A percentile compares a stretch with the other conserved stretches of the same genome.
phyloP scores from a whole-genome alignment of 2,113 vertebrate species.

The Phyllostomus discolor region DNA sequence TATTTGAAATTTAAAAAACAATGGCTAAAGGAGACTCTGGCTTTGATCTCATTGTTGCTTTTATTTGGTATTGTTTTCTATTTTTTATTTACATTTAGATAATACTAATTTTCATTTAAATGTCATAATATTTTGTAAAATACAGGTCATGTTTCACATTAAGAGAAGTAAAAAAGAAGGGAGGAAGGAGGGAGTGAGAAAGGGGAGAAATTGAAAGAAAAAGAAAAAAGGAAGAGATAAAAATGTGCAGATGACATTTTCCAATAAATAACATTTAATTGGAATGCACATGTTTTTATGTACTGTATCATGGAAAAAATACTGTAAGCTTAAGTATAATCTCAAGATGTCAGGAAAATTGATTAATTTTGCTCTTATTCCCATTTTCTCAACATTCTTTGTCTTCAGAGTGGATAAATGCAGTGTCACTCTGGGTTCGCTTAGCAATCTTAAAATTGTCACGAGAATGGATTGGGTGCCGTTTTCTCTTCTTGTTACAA shows the following conservation, averaged over 20 bases:
- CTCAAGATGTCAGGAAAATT: slow-evolving; percentile 49
- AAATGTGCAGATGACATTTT: not conserved
- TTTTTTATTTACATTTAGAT: not conserved
- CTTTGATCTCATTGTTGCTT: not conserved
- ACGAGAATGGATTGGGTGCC: slow-evolving; percentile 71
- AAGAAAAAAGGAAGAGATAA: not conserved
- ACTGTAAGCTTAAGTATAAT: slow-evolving; percentile 44
- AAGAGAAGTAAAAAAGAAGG: not conserved
- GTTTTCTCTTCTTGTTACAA: slow-evolving; percentile 74
- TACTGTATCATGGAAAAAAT: slow-evolving; percentile 26
- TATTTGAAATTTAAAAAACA: not conserved
- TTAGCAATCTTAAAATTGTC: slow-evolving; percentile 73
- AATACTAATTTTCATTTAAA: not conserved
- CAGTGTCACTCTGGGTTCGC: slow-evolving; percentile 68
- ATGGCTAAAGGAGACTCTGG: accelerated
- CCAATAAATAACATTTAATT: slow-evolving; percentile 33
- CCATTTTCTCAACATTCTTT: slow-evolving; percentile 71
- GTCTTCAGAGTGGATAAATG: slow-evolving; percentile 70
- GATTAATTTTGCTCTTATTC: slow-evolving; percentile 68
- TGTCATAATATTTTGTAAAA: not conserved
- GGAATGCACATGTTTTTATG: slow-evolving; percentile 18
- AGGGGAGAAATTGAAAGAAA: not conserved
- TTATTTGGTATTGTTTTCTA: not conserved
- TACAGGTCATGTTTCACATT: not conserved
- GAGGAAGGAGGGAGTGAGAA: not conserved